Conservation (phyloP, 2,797 vertebrate genomes). For the Moxostoma hubbsi region DNA sequence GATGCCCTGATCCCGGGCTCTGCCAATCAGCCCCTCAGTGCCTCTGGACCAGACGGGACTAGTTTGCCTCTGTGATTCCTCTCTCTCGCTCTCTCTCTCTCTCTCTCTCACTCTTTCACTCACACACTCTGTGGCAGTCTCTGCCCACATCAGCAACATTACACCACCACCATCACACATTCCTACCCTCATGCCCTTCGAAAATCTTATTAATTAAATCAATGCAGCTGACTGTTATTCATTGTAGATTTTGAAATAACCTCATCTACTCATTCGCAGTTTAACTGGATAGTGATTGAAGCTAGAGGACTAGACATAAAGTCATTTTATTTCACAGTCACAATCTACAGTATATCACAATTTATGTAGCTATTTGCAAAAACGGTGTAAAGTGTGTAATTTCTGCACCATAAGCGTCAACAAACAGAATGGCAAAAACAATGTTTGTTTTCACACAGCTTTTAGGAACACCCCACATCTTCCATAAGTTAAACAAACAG, state of each 20-base stretch:
- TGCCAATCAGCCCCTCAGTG: slow-evolving; percentile 31
- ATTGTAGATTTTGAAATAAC: slow-evolving; percentile 30
- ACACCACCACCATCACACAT: slow-evolving; percentile 24
- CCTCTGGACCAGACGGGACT: slow-evolving; percentile 31
- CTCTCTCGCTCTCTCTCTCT: background rate
- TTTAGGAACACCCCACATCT: too few species aligned
- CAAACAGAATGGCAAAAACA: too few species aligned
- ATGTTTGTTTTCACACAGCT: too few species aligned
- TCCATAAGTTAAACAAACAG: too few species aligned
- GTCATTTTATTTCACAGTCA: too few species aligned
- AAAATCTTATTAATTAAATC: slow-evolving; percentile 49
- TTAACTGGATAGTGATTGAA: background rate
- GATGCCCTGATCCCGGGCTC: background rate
- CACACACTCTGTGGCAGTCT: slow-evolving; percentile 33
- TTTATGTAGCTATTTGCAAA: too few species aligned
- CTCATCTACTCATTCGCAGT: background rate
- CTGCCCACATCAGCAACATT: slow-evolving; percentile 49
- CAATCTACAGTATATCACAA: too few species aligned
- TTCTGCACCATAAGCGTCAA: too few species aligned
- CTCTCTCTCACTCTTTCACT: slow-evolving; percentile 24
- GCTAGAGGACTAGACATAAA: too few species aligned
- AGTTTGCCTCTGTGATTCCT: slow-evolving; percentile 35
- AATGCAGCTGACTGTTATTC: slow-evolving; percentile 43
- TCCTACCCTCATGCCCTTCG: background rate
- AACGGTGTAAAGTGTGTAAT: too few species aligned